Base-by-base conservation (phyloP, 2,797 vertebrate species). In the Pseudopleuronectes americanus region DNA sequence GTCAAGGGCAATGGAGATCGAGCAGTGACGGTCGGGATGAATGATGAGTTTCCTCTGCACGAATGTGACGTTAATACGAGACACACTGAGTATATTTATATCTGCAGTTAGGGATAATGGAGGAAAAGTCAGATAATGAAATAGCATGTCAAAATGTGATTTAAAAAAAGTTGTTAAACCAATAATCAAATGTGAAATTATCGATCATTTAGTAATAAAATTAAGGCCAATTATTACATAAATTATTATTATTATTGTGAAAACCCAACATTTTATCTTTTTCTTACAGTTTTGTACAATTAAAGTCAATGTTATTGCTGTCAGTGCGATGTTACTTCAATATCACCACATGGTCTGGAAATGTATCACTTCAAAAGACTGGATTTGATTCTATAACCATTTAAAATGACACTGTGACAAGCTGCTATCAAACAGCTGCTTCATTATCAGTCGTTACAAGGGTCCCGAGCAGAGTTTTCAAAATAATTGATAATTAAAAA, bases 381-480 rank as follows among this genome's bases (percentile, higher is more conserved):
- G 14, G 8, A n/a, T 62, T n/a, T 23, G 4, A 49, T 36, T 53
- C 56, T 31, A 19, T 19, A 53, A 4, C 21, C 6, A 52, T 66
- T 72, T 63, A 41, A 59, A 47, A 45, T 76, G 31, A 65, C 48
- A 76, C 45, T 72, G 48, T 51, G 60, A 77, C 59, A 71, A 61
- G 47, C 64, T 61, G 68, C 67, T 43, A 70, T 71, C 68, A 23
- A 71, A 64, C 62, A 62, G 12, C 55, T 65, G 47, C 73, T 54
- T 66, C 63, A 77, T 68, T 48, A 77, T 71, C 62, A 79, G 38
- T 43, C 38, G 67, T 58, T 47, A 65, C 24, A 66, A n/a, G 28
- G 36, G 68, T 76, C 38, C 68, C 55, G 62, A 73, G 68, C 47
- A 68, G 23, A 17, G 23, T 54, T 26, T 38, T 70, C 36, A 47